Evolutionary conservation across 2,888 invertebrate genomes (phyloP), one percentile per base, ranked within the genome.

Genomic region (Thereva nobilitata): DNA sequence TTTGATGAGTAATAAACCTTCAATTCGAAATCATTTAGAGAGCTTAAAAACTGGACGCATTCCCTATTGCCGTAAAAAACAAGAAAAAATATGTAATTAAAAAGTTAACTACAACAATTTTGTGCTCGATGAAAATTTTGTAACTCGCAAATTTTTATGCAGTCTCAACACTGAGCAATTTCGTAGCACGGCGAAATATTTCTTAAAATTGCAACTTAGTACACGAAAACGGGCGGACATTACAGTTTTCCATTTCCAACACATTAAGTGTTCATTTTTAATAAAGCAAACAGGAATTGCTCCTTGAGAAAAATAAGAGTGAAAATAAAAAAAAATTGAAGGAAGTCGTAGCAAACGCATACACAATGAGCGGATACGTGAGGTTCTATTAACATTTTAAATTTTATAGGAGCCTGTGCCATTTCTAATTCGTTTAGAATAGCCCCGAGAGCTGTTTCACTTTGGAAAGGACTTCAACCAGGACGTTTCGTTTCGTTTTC

Each of bases 391-490:
- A 65, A 64, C 68, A 68, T 65, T 68, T 68, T 68, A 59, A 68
- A 68, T 68, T 64, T 68, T 65, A 65, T 64, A 57, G 68, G 59
- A 35, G 53, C 40, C 55, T 65, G 65, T 52, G 64, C 68, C 57
- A 52, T 65, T 65, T 64, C 59, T 68, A 68, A 68, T 68, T 68
- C 68, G 59, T 68, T 68, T 68, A 68, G 57, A 68, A 64, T 50
- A 65, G 59, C 57, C 59, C 45, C 37, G 57, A 64, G 57, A 56
- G 56, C 42, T 45, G 37, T 54, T 54, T 64, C 10, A 45, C 57
- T 56, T 52, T 41, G 50, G 41, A 7, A 45, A 23, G 44, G 40
- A 53, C 53, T 35, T 54, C 8, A 8, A 53, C 34, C 45, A 38
- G 52, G 54, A 52, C 23, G 23, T 23, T 23, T 23, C 23, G 23